phyloP scores from a whole-genome alignment of 2,797 vertebrate species.

The Hoplostethus mediterraneus region DNA sequence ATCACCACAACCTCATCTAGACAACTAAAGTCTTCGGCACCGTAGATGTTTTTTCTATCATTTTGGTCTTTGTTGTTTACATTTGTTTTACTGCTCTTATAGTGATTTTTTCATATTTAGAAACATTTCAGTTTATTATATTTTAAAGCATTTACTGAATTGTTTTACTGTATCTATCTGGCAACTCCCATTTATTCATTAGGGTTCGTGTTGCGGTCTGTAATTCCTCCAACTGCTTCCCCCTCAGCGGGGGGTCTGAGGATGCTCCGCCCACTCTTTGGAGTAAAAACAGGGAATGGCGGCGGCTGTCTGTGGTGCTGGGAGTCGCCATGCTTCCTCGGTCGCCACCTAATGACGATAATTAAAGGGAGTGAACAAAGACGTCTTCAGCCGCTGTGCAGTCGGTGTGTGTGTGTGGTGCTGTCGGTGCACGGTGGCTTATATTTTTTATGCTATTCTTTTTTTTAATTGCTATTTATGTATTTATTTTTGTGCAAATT shows the following conservation, averaged over 20 bases:
- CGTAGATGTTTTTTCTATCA: no score
- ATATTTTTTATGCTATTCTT: no score
- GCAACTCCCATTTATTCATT: constrained; percentile 45
- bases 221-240: constrained; percentile 50
- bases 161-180: constrained; percentile 25
- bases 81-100: no score
- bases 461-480: no score
- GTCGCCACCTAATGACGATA: constrained; percentile 61
- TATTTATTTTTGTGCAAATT: no score
- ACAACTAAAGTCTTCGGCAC: constrained; percentile 16
- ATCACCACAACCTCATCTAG: constrained; percentile 44
- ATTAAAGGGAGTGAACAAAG: constrained; percentile 67
- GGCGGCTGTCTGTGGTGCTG: constrained; percentile 55
- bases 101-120: no score
- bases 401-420: constrained; percentile 27
- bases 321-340: constrained; percentile 29
- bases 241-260: constrained; percentile 55
- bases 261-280: constrained; percentile 32
- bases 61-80: no score
- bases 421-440: constrained; percentile 9
- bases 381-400: constrained; percentile 51
- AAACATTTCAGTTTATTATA: no score
- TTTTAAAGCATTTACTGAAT: no score
- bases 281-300: constrained; percentile 52
- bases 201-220: constrained; percentile 45